Conservation (phyloP, 2,888 invertebrate genomes). For the Drosophila kokeensis region DNA sequence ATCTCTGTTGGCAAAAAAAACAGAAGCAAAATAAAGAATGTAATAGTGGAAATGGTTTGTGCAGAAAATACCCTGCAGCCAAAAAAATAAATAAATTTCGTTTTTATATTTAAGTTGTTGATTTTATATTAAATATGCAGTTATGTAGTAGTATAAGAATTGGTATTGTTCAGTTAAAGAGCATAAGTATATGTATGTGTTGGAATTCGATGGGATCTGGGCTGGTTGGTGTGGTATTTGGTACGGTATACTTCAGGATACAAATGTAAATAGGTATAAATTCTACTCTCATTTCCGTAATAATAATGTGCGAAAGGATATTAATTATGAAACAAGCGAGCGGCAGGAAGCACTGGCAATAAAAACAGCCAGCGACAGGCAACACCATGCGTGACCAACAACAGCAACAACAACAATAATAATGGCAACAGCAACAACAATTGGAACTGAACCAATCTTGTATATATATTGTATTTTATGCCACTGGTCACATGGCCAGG, state of each 20-base stretch:
- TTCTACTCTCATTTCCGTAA: constrained; percentile 71
- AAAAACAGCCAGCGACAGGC: constrained; percentile 79
- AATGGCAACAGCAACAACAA: constrained; percentile 32
- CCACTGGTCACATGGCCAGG: constrained; percentile 49
- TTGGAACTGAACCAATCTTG: constrained; percentile 54
- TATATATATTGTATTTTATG: constrained; percentile 73
- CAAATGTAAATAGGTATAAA: constrained; percentile 5
- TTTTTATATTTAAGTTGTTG: background rate
- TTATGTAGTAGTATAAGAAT: background rate
- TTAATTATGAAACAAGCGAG: constrained; percentile 80
- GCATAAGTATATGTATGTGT: background rate
- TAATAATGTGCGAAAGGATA: constrained; percentile 81
- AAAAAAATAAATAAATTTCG: background rate
- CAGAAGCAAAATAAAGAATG: background rate
- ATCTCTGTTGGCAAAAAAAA: constrained; percentile 22
- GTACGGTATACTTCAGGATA: background rate
- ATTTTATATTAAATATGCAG: background rate
- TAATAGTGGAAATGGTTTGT: background rate
- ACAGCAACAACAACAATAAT: constrained; percentile 43
- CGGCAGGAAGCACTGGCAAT: constrained; percentile 75
- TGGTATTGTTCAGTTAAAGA: too few relatives aligned
- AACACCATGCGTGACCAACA: constrained; percentile 79
- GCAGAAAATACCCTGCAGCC: constrained; percentile 25
- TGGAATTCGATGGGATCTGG: background rate
- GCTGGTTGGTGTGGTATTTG: background rate